phyloP scores from a whole-genome alignment of 2,113 vertebrate species.

The Gobius niger region DNA sequence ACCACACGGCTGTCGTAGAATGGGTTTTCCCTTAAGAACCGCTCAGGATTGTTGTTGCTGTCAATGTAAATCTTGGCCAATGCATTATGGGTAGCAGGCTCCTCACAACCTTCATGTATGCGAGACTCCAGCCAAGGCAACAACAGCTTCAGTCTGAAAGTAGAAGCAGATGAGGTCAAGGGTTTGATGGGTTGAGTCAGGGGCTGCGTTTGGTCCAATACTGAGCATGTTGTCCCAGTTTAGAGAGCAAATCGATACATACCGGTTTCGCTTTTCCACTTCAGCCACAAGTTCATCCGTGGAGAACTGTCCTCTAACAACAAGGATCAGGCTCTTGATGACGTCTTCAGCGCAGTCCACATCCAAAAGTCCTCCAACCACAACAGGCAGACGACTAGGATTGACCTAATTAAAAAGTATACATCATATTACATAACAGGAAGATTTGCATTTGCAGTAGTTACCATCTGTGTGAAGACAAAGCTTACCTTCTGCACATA shows the following conservation, averaged over 20 bases:
- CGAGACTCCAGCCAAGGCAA: slow-evolving; percentile 96
- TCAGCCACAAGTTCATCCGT: slow-evolving; percentile 98
- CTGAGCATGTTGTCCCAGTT: too few species aligned
- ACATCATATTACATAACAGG: neutral
- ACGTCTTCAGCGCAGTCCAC: slow-evolving; percentile 99
- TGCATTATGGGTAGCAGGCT: slow-evolving; percentile 96
- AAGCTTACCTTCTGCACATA: slow-evolving; percentile 94
- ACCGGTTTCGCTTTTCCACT: slow-evolving; percentile 97
- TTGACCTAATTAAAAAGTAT: slow-evolving; percentile 82
- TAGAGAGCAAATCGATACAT: neutral
- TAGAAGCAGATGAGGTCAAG: neutral
- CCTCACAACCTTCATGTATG: slow-evolving; percentile 96
- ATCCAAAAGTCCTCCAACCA: slow-evolving; percentile 92
- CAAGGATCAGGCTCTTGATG: slow-evolving; percentile 96
- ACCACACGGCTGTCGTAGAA: slow-evolving; percentile 96
- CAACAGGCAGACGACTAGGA: slow-evolving; percentile 94
- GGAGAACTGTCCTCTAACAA: slow-evolving; percentile 96
- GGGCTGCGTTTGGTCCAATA: too few species aligned
- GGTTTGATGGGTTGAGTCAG: neutral
- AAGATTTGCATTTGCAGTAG: too few species aligned
- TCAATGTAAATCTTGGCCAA: slow-evolving; percentile 98
- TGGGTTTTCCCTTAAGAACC: slow-evolving; percentile 96
- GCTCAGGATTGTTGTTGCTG: slow-evolving; percentile 97
- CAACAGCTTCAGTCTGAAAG: slow-evolving; percentile 89
- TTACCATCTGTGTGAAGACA: neutral